Evolutionary conservation across 2,888 invertebrate species (phyloP).

Genomic region (Epirrhoe tristata): DNA sequence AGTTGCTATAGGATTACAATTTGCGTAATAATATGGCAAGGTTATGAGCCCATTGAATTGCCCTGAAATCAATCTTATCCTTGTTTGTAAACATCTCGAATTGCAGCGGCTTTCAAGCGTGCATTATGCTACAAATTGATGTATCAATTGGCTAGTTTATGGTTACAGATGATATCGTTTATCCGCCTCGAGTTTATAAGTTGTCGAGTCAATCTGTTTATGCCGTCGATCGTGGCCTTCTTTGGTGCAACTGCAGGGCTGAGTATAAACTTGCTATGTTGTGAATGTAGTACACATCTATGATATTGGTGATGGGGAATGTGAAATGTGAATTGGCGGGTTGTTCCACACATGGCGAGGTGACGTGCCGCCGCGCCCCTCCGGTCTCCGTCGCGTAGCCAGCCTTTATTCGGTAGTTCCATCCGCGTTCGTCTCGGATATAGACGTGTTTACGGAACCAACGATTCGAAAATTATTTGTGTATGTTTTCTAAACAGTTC

Average conservation of each 20-base stretch:
- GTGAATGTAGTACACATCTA: slow-evolving; percentile 50
- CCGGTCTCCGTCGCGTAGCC: slow-evolving; percentile 59
- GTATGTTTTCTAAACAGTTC: slow-evolving; percentile 27
- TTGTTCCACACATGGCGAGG: slow-evolving; percentile 69
- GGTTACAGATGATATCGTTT: slow-evolving; percentile 32
- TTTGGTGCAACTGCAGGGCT: slow-evolving; percentile 68
- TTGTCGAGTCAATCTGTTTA: slow-evolving; percentile 53
- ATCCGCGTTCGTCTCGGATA: slow-evolving; percentile 65
- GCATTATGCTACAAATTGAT: slow-evolving; percentile 32
- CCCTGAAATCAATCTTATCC: slow-evolving; percentile 42
- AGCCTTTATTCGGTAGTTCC: slow-evolving; percentile 71
- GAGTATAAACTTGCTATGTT: slow-evolving; percentile 64
- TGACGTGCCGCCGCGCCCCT: slow-evolving; percentile 65
- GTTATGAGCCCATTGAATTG: slow-evolving; percentile 46
- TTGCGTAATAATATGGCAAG: slow-evolving; percentile 50
- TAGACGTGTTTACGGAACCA: slow-evolving; percentile 61
- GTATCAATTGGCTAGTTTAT: slow-evolving; percentile 29
- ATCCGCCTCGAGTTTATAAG: slow-evolving; percentile 33
- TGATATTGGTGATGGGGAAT: slow-evolving; percentile 60
- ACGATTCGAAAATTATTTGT: slow-evolving; percentile 43
- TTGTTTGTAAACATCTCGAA: slow-evolving; percentile 46
- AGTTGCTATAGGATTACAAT: slow-evolving; percentile 59
- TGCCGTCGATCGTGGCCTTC: slow-evolving; percentile 43
- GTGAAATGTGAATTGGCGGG: slow-evolving; percentile 61
- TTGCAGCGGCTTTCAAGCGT: slow-evolving; percentile 35